Percentiles rank a stretch among this genome's conserved stretches.
Evolutionary conservation across 92 coral and sea anemone genomes (phyloP).

Genomic region (Ricordea florida): DNA sequence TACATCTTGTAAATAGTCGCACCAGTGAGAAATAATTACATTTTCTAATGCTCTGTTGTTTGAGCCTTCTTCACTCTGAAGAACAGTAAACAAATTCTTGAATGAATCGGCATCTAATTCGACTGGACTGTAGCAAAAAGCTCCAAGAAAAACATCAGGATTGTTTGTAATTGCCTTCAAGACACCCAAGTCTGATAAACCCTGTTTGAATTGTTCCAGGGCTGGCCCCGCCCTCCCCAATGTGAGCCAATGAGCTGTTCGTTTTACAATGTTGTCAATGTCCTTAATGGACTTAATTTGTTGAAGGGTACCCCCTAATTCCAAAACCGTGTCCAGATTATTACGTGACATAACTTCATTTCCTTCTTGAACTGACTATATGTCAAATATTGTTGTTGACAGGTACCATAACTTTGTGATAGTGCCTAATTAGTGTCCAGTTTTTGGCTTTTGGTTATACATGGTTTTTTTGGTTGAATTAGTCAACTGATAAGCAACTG

Average conservation of each 20-base stretch:
- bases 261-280: constrained; percentile 49
- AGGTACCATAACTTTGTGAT: neutral
- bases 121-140: constrained; percentile 49
- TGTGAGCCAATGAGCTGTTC: constrained; percentile 65
- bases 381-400: neutral
- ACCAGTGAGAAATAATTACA: constrained; percentile 32
- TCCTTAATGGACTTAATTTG: neutral
- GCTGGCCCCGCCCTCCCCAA: constrained; percentile 67
- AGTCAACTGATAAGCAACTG: neutral
- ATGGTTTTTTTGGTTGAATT: neutral
- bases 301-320: neutral
- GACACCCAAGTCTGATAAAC: constrained; percentile 63
- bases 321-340: constrained; percentile 6
- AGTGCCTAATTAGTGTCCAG: neutral
- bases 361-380: too few relatives aligned
- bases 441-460: neutral
- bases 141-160: constrained; percentile 23
- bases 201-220: constrained; percentile 59
- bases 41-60: constrained; percentile 51
- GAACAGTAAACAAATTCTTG: neutral
- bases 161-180: constrained; percentile 45
- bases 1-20: constrained; percentile 24
- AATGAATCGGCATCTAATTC: constrained; percentile 35
- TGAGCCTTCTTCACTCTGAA: constrained; percentile 57
- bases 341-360: too few relatives aligned